phyloP scores from a whole-genome alignment of 2,888 invertebrate genomes.

The Boloria euphrosyne region DNA sequence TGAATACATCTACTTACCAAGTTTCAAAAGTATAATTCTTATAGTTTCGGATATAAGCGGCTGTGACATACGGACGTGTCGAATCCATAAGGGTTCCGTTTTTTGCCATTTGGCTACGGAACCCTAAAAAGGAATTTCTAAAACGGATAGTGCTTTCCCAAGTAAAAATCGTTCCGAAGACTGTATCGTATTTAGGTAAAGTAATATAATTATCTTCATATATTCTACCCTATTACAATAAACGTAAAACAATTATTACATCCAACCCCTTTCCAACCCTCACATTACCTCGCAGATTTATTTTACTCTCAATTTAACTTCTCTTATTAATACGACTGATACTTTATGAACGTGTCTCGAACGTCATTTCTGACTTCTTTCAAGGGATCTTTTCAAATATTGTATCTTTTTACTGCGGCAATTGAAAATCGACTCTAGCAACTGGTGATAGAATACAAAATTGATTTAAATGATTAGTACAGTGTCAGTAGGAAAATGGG shows the following conservation, averaged over 20 bases:
- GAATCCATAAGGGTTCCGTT: no score
- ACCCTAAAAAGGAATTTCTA: no score
- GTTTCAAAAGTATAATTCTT: no score
- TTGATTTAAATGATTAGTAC: neutral
- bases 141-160: no score
- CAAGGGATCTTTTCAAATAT: slow-evolving; percentile 50
- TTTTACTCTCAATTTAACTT: slow-evolving; percentile 25
- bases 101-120: no score
- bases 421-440: slow-evolving; percentile 19
- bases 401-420: slow-evolving; percentile 37
- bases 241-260: slow-evolving; percentile 2
- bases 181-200: neutral
- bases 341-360: slow-evolving; percentile 52
- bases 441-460: neutral
- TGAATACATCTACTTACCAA: no score
- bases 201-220: neutral
- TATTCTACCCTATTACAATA: slow-evolving; percentile 3
- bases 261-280: neutral
- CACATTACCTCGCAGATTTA: slow-evolving; percentile 4
- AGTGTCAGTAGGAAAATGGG: slow-evolving; percentile 46
- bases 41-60: no score
- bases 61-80: no score
- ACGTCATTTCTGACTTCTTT: slow-evolving; percentile 59
- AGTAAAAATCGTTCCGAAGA: no score
- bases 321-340: slow-evolving; percentile 29